Base-by-base conservation (phyloP, 1,140 invertebrate genomes). In the Formica selysi region DNA sequence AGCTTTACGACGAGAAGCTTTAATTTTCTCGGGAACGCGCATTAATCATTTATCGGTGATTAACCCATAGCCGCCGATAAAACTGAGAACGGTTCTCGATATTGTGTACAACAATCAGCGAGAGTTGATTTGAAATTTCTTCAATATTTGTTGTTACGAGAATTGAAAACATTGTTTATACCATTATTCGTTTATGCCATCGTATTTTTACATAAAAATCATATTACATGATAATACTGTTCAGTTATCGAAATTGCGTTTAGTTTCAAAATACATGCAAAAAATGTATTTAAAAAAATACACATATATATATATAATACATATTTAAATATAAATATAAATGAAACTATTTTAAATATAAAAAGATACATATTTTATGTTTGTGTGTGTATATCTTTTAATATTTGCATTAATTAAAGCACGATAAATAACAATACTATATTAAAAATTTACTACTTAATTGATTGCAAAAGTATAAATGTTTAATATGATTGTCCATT, bases 31-130 rank as follows among this genome's bases (percentile, higher is more conserved):
- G 54, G 67, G 79, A 81, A 81, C 79, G 79, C 67, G 51, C 67
- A 71, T 81, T 81, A 81, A 81, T 81, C 67, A 81, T 81, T 79
- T 81, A 81, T 81, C 51, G 79, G 8, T 41, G 79, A 81, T 81
- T 81, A 81, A 81, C 79, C 73, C 67, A 51, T 71, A 81, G 67
- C 67, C 36, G 79, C 26, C 51, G 65, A 81, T 81, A 81, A 73
- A 73, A 81, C 51, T 19, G 51, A 10, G 67, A 71, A 61, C 51
- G 67, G 67, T 81, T 61, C 79, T 57, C 48, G 67, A 81, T 79
- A 79, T 81, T 81, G 36, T 59, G n/a, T 11, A 26, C 51, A 59
- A 71, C 36, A 51, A 79, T 7, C 29, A 16, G 16, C 44, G 36
- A 59, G 67, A 71, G n/a, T 41, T 32, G 19, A 71, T 22, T 10